phyloP scores from a whole-genome alignment of 2,113 vertebrate species.

The Gavialis gangeticus region DNA sequence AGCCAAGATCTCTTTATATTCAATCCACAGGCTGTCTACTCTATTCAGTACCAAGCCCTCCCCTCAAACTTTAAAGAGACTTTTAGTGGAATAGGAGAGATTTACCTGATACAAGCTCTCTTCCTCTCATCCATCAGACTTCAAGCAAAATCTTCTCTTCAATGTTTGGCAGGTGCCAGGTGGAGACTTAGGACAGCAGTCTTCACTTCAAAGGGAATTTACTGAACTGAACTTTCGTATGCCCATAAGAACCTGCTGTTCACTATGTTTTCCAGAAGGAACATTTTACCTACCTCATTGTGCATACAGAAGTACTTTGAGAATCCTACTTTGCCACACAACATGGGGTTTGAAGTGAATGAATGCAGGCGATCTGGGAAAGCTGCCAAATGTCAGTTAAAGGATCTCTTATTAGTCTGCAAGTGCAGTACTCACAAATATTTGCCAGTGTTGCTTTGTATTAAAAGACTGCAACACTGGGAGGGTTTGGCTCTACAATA shows the following conservation, averaged over 20 bases:
- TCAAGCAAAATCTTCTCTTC: not conserved
- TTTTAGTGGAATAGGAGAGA: not conserved
- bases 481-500: not conserved
- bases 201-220: not conserved
- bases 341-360: not conserved
- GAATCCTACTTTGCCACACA: fast-evolving
- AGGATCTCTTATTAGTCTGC: not conserved
- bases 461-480: not conserved
- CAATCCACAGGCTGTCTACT: fast-evolving
- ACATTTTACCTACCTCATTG: not conserved
- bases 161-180: fast-evolving
- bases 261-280: not conserved
- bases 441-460: not conserved
- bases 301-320: not conserved
- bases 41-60: not conserved
- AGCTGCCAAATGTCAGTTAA: not conserved
- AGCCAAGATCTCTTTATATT: not conserved
- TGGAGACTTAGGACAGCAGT: not conserved
- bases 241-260: not conserved
- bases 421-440: not conserved
- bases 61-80: not conserved
- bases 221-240: not conserved
- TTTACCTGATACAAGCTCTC: not conserved
- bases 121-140: not conserved
- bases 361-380: not conserved